Base-by-base conservation (phyloP, 2,113 vertebrate genomes). In the Rhineura floridana region DNA sequence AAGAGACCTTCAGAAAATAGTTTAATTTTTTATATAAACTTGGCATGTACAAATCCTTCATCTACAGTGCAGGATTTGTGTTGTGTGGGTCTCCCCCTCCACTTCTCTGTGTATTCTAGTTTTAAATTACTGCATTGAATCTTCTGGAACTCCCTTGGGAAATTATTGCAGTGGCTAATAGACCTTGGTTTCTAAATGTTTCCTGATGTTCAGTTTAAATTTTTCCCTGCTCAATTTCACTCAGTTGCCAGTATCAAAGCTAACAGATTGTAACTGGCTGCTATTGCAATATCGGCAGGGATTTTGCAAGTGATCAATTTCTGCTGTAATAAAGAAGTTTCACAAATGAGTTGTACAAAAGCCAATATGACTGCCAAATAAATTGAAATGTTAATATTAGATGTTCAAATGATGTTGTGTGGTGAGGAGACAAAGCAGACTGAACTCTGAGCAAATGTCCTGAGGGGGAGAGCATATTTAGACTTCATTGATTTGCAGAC, bases 1-100 rank as follows among this genome's bases (percentile, higher is more conserved):
- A 55, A 36, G 1, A 1, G 1, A 33, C 83, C 48, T 73, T 55
- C 81, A 46, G 39, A 87, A 84, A 75, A 30, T 50, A 36, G 50
- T 62, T 72, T 39, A 84, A 52, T n/a, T 67, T 52, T 52, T 48
- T 73, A 73, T 72, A 72, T 72, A 73, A 73, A 55, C 50, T 76
- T 23, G 19, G n/a, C 23, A 59, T 63, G 28, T n/a, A 91, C 46
- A 80, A 80, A 4, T 6, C 86, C 83, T 90, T 55, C 36, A 92
- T 50, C 15, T 63, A 5, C 48, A 80, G 33, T 52, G 42, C n/a
- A 63, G 63, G 3, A 36, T 50, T 39, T 48, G 33, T 72, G 28
- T 46, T 46, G 28, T 85, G 39, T 77, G 30, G 42, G 39, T n/a
- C 77, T 85, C 76, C 55, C 55, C 69, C 67, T 52, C 4, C 23